phyloP scores from a whole-genome alignment of 64 coral and sea anemone species.

The Dendrophyllia cribrosa region DNA sequence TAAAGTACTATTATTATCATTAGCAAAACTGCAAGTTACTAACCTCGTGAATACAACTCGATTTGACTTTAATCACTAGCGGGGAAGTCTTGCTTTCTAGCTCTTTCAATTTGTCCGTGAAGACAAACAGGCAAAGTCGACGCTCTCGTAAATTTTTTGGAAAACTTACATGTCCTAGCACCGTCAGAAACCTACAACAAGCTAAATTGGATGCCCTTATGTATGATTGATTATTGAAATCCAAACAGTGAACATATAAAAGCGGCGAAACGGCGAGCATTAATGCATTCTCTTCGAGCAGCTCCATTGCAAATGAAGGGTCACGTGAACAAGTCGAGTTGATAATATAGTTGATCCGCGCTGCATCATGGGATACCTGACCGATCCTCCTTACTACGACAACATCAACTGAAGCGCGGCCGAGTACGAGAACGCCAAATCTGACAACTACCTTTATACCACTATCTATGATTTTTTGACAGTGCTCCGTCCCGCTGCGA shows the following conservation, averaged over 20 bases:
- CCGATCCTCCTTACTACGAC: not conserved
- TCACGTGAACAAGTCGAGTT: not conserved
- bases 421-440: too few species aligned
- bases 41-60: conserved; percentile 19
- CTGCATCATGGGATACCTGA: not conserved
- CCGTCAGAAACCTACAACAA: conserved; percentile 21
- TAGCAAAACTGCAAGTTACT: too few species aligned
- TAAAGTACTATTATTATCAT: too few species aligned
- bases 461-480: too few species aligned
- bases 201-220: conserved; percentile 12
- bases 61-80: conserved; percentile 5
- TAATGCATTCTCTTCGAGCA: not conserved
- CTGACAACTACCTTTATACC: too few species aligned
- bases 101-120: conserved; percentile 5
- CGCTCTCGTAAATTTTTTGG: conserved; percentile 2
- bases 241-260: not conserved
- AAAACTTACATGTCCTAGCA: conserved; percentile 44
- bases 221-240: not conserved
- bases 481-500: too few species aligned
- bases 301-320: not conserved
- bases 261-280: not conserved
- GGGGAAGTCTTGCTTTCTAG: conserved; percentile 3
- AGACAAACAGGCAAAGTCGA: not conserved
- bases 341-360: conserved; percentile 3
- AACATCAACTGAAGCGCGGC: too few species aligned